Percentiles rank a stretch among this genome's conserved stretches.
phyloP scores from a whole-genome alignment of 1,140 invertebrate genomes.

The Sminthurides bifidus region DNA sequence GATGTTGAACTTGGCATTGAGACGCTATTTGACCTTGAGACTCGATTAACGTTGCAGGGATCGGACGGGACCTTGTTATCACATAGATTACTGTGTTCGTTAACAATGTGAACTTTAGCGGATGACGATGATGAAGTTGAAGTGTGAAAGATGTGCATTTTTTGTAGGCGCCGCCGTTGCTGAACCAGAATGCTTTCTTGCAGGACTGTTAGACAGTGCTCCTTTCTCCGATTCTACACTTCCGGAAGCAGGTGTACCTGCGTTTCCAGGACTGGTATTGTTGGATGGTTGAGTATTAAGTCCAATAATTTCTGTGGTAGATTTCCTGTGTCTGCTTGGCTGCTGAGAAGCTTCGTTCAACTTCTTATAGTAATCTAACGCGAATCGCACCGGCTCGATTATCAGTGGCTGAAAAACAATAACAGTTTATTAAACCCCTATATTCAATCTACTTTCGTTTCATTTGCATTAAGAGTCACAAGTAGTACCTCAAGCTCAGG shows the following conservation, averaged over 20 bases:
- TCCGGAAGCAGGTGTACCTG: slow-evolving; percentile 3
- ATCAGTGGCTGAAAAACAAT: slow-evolving; percentile 43
- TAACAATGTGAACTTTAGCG: no score
- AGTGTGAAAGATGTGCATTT: no score
- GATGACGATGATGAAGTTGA: no score
- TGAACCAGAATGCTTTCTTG: no score
- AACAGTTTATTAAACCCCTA: no score
- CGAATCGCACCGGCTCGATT: slow-evolving; percentile 47
- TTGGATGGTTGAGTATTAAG: slow-evolving; percentile 30
- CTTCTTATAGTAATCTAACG: slow-evolving; percentile 51
- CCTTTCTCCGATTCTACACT: no score
- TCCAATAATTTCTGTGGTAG: slow-evolving; percentile 43
- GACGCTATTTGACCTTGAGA: slow-evolving; percentile 16
- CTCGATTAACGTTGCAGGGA: slow-evolving; percentile 7
- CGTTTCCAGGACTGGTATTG: slow-evolving; percentile 9
- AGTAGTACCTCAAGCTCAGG: slow-evolving; percentile 51
- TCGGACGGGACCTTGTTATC: slow-evolving; percentile 32
- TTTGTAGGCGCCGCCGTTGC: no score
- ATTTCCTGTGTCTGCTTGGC: slow-evolving; percentile 48
- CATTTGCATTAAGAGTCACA: background rate
- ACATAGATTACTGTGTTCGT: slow-evolving; percentile 22
- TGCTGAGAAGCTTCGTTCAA: slow-evolving; percentile 53
- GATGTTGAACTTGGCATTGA: slow-evolving; percentile 4
- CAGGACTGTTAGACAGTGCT: no score
- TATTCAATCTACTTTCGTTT: no score